Percentiles rank a stretch among this genome's conserved stretches.
Conservation (phyloP, 2,888 invertebrate species). For the Hydriomena furcata region DNA sequence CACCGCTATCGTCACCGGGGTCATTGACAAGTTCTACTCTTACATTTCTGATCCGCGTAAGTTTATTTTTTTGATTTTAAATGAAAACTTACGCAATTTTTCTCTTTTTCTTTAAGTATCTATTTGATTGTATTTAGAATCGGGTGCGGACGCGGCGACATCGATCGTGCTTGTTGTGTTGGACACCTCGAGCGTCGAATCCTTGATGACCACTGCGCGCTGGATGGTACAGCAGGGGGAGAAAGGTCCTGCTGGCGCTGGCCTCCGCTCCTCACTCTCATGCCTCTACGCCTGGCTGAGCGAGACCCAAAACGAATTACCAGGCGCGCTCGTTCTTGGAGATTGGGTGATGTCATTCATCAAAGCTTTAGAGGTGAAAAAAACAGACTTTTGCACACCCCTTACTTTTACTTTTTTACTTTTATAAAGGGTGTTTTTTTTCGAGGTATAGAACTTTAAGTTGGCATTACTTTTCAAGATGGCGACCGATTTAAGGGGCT, state of each 20-base stretch:
- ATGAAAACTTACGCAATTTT: too few species aligned
- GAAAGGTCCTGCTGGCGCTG: constrained; percentile 70
- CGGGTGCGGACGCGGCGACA: constrained; percentile 82
- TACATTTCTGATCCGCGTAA: constrained; percentile 84
- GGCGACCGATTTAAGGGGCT: too few species aligned
- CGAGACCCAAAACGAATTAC: constrained; percentile 85
- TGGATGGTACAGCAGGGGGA: constrained; percentile 70
- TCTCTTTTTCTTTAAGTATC: too few species aligned
- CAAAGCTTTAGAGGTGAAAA: constrained; percentile 81
- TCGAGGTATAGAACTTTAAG: too few species aligned
- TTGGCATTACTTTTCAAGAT: too few species aligned
- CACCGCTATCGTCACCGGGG: constrained; percentile 78
- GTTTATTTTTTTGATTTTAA: constrained; percentile 27
- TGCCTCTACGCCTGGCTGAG: constrained; percentile 88
- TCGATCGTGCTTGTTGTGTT: constrained; percentile 84
- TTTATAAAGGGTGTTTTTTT: too few species aligned
- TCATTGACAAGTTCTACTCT: constrained; percentile 83
- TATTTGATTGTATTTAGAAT: constrained; percentile 45
- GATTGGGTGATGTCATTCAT: constrained; percentile 87
- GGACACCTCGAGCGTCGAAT: constrained; percentile 63
- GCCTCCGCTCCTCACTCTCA: constrained; percentile 84
- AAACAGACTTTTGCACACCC: not conserved
- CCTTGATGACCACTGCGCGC: constrained; percentile 56
- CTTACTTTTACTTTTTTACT: too few species aligned
- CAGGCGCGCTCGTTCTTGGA: constrained; percentile 85